Base-by-base conservation (phyloP, 2,113 vertebrate species). In the Synodontis membranacea region DNA sequence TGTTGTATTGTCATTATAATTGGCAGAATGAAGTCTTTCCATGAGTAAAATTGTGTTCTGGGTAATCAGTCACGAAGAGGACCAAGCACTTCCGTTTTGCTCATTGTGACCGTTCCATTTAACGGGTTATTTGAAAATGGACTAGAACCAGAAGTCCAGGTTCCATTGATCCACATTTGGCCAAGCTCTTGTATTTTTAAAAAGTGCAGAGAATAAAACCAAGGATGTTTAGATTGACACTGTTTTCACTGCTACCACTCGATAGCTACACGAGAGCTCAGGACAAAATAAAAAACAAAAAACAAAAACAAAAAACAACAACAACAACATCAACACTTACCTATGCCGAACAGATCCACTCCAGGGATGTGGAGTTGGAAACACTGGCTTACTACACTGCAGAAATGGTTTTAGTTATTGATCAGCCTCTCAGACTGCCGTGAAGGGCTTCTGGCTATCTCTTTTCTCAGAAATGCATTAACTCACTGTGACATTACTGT, bases 401-500 rank as follows among this genome's bases (percentile, higher is more conserved):
- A 17, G 46, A 39, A 50, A 83, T 9, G 17, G 25, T 64, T 83
- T 46, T 37, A 54, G 48, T 39, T 84, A 70, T 84, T 3, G 66
- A 72, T 84, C 68, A 42, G 66, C 8, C 50, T 44, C 68, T 19
- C 48, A 23, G 42, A 28, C 48, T 44, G 34, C 23, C 34, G 23
- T 68, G 28, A 80, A 68, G 34, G 23, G 44, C 48, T 80, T 54
- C 84, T 74, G 62, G 54, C 76, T 34, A 80, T 70, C 76, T 46
- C 52, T 56, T n/a, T 54, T 72, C 14, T 52, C 78, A 44, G 62
- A 70, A 31, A 50, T 14, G 54, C 56, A 68, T 80, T 70, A 86
- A 68, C 60, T 60, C 34, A 56, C 14, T 54, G 84, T 80, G 84
- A 79, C 60, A 21, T 68, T 85, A 62, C 56, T 62, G 19, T n/a